These are phyloP conservation scores for Ptilorrhoa leucosticta DNA, from an alignment of 2,113 vertebrate species.

Conservation along the genomic window DNA sequence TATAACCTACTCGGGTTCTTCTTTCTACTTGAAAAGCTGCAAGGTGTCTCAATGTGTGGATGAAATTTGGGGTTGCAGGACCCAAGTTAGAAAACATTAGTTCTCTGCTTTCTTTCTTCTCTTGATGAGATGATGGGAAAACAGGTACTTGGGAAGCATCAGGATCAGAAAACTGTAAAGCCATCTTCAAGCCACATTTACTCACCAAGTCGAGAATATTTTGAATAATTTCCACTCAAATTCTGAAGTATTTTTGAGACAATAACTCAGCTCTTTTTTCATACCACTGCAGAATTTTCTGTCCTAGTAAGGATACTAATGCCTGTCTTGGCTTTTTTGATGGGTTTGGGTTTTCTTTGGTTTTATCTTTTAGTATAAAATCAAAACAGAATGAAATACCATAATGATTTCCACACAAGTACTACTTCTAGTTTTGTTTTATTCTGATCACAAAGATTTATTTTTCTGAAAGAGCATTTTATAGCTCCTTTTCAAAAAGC, in stretches of 20 bases:
- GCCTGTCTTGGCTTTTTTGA: neutral
- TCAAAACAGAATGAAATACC: neutral
- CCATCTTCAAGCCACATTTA: neutral
- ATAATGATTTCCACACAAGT: neutral
- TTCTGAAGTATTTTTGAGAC: neutral
- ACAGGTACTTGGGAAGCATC: neutral
- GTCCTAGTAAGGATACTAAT: neutral
- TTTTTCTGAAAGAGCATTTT: neutral
- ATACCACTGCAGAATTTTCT: neutral
- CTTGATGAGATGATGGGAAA: neutral
- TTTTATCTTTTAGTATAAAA: neutral
- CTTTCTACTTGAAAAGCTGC: neutral
- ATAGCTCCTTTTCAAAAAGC: neutral
- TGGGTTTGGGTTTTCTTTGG: neutral
- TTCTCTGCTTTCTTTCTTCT: neutral
- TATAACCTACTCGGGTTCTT: neutral
- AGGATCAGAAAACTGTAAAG: neutral
- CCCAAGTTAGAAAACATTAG: neutral
- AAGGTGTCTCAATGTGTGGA: neutral
- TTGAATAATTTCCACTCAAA: neutral
- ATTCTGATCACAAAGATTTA: neutral
- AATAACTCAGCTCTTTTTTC: neutral
- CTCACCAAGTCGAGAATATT: neutral
- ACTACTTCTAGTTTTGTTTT: neutral
- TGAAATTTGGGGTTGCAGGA: neutral